These are phyloP conservation scores for Drosophila mulleri DNA, from an alignment of 2,888 invertebrate species.

Conservation along the genomic window DNA sequence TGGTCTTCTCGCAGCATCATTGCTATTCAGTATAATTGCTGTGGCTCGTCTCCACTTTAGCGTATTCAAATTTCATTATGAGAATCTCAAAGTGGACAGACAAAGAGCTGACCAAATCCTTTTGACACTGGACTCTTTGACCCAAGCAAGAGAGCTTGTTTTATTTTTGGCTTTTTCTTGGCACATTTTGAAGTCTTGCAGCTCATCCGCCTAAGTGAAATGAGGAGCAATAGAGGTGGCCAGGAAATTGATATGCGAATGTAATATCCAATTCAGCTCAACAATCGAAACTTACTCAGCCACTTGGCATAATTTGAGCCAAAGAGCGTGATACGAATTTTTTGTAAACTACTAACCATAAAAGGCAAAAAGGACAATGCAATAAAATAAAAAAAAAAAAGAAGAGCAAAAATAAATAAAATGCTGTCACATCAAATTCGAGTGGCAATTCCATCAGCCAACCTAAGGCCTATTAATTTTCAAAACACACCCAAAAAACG, in stretches of 20 bases:
- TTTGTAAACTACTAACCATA: conserved; percentile 40
- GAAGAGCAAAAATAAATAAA: conserved; percentile 61
- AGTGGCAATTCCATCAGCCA: conserved; percentile 71
- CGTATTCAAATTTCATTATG: conserved; percentile 1
- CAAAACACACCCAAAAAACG: conserved; percentile 43
- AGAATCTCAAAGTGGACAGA: conserved; percentile 3
- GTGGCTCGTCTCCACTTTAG: background rate
- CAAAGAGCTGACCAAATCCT: conserved; percentile 1
- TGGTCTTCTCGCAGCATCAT: background rate
- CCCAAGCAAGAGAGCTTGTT: conserved; percentile 2
- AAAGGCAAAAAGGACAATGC: conserved; percentile 38
- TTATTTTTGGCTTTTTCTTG: background rate
- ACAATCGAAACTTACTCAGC: conserved; percentile 61
- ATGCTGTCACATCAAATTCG: conserved; percentile 78
- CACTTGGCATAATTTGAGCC: conserved; percentile 77
- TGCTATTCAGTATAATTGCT: background rate
- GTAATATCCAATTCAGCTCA: conserved; percentile 57
- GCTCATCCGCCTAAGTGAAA: conserved; percentile 54
- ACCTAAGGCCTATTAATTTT: conserved; percentile 58
- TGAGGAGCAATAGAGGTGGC: conserved; percentile 40
- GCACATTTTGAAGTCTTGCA: conserved; percentile 29
- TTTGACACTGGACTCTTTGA: conserved; percentile 23
- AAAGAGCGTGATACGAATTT: conserved; percentile 60
- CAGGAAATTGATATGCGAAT: conserved; percentile 41
- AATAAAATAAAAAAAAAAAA: conserved; percentile 34